Evolutionary conservation across 2,888 invertebrate genomes (phyloP).

Genomic region (Rotaria macrura): DNA sequence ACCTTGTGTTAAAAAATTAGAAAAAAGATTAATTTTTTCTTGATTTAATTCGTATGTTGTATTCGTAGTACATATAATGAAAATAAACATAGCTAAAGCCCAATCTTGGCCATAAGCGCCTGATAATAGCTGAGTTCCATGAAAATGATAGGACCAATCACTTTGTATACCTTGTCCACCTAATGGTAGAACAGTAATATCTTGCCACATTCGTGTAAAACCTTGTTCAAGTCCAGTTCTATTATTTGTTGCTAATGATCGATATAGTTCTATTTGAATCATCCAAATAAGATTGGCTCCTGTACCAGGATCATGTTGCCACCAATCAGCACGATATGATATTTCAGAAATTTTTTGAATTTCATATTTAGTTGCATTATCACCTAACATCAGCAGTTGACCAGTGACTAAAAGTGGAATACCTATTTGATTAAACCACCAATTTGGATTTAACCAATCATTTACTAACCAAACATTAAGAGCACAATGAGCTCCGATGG

Average conservation of each 20-base stretch:
- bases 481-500: not conserved
- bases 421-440: not conserved
- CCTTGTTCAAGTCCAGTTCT: not conserved
- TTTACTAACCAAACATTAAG: not conserved
- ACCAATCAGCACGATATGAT: not conserved
- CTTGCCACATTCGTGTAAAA: constrained; percentile 18
- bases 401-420: not conserved
- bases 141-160: constrained; percentile 20
- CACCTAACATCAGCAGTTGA: not conserved
- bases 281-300: constrained; percentile 9
- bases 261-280: constrained; percentile 15
- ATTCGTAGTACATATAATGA: not conserved
- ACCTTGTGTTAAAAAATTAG: not conserved
- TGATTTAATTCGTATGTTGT: not conserved
- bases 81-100: not conserved
- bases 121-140: not conserved
- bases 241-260: constrained; percentile 6
- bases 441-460: constrained; percentile 5
- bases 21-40: not conserved
- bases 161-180: constrained; percentile 14
- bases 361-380: constrained; percentile 5
- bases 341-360: not conserved
- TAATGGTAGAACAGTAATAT: not conserved
- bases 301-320: not conserved
- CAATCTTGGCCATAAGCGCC: not conserved